Evolutionary conservation across 2,113 vertebrate genomes (phyloP).

Genomic region (Natator depressus): DNA sequence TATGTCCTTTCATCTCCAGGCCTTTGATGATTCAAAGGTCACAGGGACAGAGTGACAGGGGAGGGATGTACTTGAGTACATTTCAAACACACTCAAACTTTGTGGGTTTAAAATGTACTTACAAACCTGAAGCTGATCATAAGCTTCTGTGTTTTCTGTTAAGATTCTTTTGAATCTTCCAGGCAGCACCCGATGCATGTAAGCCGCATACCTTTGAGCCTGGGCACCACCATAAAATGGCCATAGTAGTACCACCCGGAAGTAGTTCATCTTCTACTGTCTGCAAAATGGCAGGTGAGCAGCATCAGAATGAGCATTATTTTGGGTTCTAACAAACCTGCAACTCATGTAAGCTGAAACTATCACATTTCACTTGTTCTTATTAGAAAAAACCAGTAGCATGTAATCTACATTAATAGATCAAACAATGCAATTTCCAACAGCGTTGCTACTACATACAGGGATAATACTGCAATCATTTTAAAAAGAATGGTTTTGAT

Average conservation of each 20-base stretch:
- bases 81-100: slow-evolving; percentile 75
- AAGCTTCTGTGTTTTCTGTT: slow-evolving; percentile 70
- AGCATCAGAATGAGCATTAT: slow-evolving; percentile 37
- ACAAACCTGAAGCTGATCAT: slow-evolving; percentile 66
- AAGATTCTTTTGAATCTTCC: slow-evolving; percentile 68
- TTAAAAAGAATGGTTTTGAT: neutral
- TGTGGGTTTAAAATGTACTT: slow-evolving; percentile 72
- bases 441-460: neutral
- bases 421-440: neutral
- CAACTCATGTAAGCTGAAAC: slow-evolving; percentile 9
- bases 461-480: neutral
- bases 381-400: neutral
- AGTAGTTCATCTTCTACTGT: slow-evolving; percentile 68
- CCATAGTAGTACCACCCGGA: slow-evolving; percentile 37
- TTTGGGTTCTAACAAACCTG: slow-evolving; percentile 53
- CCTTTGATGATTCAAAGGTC: slow-evolving; percentile 71
- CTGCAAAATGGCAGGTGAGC: slow-evolving; percentile 71
- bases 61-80: slow-evolving; percentile 71
- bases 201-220: slow-evolving; percentile 64
- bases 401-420: neutral
- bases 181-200: slow-evolving; percentile 60
- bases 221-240: slow-evolving; percentile 68
- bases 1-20: slow-evolving; percentile 59
- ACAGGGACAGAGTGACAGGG: slow-evolving; percentile 57
- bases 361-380: slow-evolving; percentile 9